These are phyloP conservation scores for Drosophila rubida DNA, from an alignment of 2,888 invertebrate genomes.

Conservation along the genomic window DNA sequence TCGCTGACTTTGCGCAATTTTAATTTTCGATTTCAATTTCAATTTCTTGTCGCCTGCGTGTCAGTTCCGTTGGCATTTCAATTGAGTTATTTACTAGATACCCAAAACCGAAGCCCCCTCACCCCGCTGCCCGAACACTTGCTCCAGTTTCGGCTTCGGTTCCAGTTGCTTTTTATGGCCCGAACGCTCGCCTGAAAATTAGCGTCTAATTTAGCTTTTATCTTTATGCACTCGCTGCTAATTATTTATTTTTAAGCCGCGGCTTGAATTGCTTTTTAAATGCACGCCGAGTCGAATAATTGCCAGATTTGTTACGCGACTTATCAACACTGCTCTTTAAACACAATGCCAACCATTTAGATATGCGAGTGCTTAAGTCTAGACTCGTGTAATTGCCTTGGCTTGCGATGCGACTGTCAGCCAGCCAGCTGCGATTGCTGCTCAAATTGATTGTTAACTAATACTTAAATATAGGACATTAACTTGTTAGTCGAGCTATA, in stretches of 20 bases:
- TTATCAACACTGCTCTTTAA: conserved; percentile 55
- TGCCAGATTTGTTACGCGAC: conserved; percentile 63
- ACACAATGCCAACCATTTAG: conserved; percentile 38
- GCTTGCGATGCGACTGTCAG: background rate
- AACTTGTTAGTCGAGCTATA: background rate
- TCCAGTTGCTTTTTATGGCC: conserved; percentile 41
- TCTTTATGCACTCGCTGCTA: conserved; percentile 74
- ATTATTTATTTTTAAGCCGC: conserved; percentile 63
- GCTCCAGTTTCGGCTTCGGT: conserved; percentile 46
- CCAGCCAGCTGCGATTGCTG: background rate
- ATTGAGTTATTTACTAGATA: conserved; percentile 77
- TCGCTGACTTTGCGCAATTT: conserved; percentile 60
- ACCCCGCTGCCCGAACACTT: conserved; percentile 7
- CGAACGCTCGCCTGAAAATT: conserved; percentile 58
- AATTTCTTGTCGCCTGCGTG: conserved; percentile 78
- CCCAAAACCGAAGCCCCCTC: conserved; percentile 9
- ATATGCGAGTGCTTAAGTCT: conserved; percentile 17
- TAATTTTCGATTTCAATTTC: conserved; percentile 71
- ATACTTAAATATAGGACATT: conserved; percentile 1
- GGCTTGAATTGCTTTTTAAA: conserved; percentile 64
- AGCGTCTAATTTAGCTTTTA: conserved; percentile 78
- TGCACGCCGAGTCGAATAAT: conserved; percentile 42
- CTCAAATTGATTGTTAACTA: conserved; percentile 6
- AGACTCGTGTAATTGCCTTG: conserved; percentile 12
- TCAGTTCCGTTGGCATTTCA: conserved; percentile 81